Evolutionary conservation across 35 echinoderm and acorn worm genomes (phyloP), one percentile per base, ranked within the genome.

Genomic region (Stichopus chloronotus): DNA sequence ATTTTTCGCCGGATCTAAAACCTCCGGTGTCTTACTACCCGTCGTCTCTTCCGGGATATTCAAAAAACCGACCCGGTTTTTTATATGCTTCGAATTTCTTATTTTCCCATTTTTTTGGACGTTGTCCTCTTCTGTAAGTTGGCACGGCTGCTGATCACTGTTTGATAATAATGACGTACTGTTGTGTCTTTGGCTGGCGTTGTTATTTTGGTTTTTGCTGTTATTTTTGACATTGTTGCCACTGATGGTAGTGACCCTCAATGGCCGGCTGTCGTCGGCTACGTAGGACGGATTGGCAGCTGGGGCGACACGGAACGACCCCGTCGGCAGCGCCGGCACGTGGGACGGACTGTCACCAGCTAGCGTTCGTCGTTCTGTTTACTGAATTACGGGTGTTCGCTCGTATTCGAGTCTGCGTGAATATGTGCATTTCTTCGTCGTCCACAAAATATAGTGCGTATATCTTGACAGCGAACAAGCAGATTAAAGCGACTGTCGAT

Each of bases 391-490:
- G 21, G 69, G 96, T 98, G 59, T 98, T 98, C 30, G 92, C 94
- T 0, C 96, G 56, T 14, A 95, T 92, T 59, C 96, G 79, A 54
- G 88, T 95, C 85, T 98, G 95, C 17, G 97, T 98, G 58, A 96
- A 96, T 13, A 96, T 94, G 86, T 98, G 96, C 85, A 98, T 92
- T 63, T 98, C 95, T 58, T 91, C 85, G 30, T 96, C 95, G 63
- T 98, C 95, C 24, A 99, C 94, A 79, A 99, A 99, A 81, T 99
- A 96, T 5, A 99, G 52, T 5, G 97, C 97, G 92, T 99, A 99
- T 57, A 99, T 94, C 86, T 99, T 99, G 11, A 95, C 92, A 14
- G 91, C 91, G 25, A 93, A 99, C 14, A 99, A 91, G 82, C 97
- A 99, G n/a, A 96, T 92, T 59, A 99, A 61, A 52, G 94, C 90